Base-by-base conservation (phyloP, 2,888 invertebrate species). In the Cepaea hortensis region DNA sequence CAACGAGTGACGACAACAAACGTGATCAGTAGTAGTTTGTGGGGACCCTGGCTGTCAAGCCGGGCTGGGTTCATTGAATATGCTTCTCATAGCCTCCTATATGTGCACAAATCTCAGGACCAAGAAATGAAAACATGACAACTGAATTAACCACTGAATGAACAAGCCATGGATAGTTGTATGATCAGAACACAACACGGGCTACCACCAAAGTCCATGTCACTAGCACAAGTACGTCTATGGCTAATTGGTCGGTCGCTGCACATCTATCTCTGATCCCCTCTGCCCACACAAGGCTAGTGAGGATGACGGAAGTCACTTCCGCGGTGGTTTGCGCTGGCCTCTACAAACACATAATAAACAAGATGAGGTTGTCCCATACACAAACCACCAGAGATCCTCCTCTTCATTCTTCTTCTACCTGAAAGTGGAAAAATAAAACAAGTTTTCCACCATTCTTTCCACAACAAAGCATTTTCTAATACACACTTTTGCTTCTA, bases 161-260 rank as follows among this genome's bases (percentile, higher is more conserved):
- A 81, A 81, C 73, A 86, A 76, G 86, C 76, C 86, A 86, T 81
- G 65, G 18, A 86, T 86, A 86, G 86, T 81, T 86, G 76, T 50
- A 81, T 86, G 68, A 81, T 86, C 76, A 76, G 20, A 86, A 86
- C 86, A 86, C 46, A 86, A 86, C 82, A 50, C 50, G 82, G 75
- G 76, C 82, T 86, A 81, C 82, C 86, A 86, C 86, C 86, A 86
- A 86, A 76, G 73, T 86, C 86, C 86, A 86, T 81, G 85, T 85
- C 85, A 76, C 75, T 85, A 85, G 81, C 55, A 55, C 55, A 70
- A 80, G 85, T 85, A 85, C 61, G 81, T 85, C 85, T 85, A 85
- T 86, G 86, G 86, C 86, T 82, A 86, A 86, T 86, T 86, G 86
- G 86, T 86, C 82, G 86, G 82, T 86, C 85, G 85, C 85, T 85